Percentiles rank a stretch among this genome's conserved stretches.
Evolutionary conservation across 2,113 vertebrate genomes (phyloP).

Genomic region (crab-eating macaque (Macaca fascicularis)): DNA sequence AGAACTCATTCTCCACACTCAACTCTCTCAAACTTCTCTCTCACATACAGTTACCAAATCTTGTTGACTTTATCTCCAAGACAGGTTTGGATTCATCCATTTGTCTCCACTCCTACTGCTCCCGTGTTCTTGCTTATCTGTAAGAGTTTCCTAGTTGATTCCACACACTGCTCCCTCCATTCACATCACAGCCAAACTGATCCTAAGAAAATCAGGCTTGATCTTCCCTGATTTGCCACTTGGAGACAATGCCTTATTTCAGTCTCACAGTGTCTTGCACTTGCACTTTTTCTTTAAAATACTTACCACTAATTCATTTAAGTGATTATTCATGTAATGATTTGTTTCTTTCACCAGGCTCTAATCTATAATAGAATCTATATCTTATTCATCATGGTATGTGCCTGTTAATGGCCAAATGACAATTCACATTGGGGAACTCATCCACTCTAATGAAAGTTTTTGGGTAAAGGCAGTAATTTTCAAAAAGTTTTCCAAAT

Average conservation of each 20-base stretch:
- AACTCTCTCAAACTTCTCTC: background rate
- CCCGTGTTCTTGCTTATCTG: background rate
- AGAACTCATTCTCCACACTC: background rate
- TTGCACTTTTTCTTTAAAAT: background rate
- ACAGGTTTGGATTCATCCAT: background rate
- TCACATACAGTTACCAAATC: background rate
- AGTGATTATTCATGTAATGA: background rate
- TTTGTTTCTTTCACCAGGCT: background rate
- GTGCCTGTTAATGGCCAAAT: background rate
- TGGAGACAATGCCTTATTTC: background rate
- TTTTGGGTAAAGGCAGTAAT: background rate
- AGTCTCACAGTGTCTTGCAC: background rate
- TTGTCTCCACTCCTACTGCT: background rate
- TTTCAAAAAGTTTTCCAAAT: background rate
- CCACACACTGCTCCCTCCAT: background rate
- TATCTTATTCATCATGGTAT: background rate
- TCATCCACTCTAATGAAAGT: background rate
- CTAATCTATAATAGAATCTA: background rate
- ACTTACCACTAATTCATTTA: background rate
- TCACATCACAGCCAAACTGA: background rate
- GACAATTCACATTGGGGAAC: background rate
- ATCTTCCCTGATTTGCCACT: background rate
- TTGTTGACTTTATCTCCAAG: background rate
- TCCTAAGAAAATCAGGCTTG: background rate
- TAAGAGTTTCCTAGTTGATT: background rate